Base-by-base conservation (phyloP, 1,140 invertebrate genomes). In the Bombus picipes region DNA sequence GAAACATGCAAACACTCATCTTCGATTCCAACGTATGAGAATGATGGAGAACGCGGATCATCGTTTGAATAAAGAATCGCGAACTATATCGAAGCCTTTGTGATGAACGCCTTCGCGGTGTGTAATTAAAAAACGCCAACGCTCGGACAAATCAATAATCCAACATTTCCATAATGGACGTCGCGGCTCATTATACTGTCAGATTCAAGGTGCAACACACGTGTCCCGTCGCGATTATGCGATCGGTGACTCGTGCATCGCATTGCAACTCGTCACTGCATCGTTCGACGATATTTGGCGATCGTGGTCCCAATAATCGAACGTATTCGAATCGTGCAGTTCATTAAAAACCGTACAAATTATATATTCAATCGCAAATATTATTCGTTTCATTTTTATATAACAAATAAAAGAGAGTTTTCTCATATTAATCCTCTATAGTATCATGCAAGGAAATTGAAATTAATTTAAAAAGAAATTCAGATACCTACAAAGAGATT, bases 81-180 rank as follows among this genome's bases (percentile, higher is more conserved):
- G 32, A 68, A 32, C 15, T 34, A 32, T 34, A 72, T 41, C 70
- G 39, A 41, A 28, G 70, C 25, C 70, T n/a, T 18, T 18, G 28
- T 2, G 13, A 25, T 5, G 72, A n/a, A 13, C 72, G 72, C 18
- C 39, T 72, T 28, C 39, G 39, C n/a, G n/a, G 4, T n/a, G 39
- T 15, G 41, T 43, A 59, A 76, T 37, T 57, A 57, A 82, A 66
- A 65, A 74, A 82, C 81, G 71, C 57, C 81, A 65, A 82, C 72
- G 81, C 81, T 62, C 39, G 34, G 59, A 41, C 71, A 37, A 82
- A 82, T 82, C 71, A 66, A 82, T 75, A 82, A 82, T 82, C 81
- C 39, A 66, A 5, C 71, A 66, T 59, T 74, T 47, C 71, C 81
- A 82, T 82, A 82, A 75, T 62, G 81, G 39, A 62, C 41, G 71